Evolutionary conservation across 2,888 invertebrate species (phyloP), one percentile per base, ranked within the genome.

Genomic region (Lasioglossum leucozonium): DNA sequence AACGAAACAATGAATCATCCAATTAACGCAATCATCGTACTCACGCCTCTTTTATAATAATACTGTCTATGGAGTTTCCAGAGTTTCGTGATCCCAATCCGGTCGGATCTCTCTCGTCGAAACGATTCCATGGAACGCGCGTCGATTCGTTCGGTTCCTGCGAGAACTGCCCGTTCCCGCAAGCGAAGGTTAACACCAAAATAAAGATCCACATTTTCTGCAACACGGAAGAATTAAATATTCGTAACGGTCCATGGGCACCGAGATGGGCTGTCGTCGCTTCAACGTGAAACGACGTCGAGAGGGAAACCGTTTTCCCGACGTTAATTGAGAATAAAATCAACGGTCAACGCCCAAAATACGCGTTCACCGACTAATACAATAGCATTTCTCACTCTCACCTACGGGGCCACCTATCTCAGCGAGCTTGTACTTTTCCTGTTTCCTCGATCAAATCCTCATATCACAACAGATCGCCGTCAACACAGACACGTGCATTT

Each of bases 31-130:
- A 58, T 34, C 26, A n/a, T 34, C 47, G 0, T 74, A 92, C 94
- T 93, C 79, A 94, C 94, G 94, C 92, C 85, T 94, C 94, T 92
- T 93, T 93, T 73, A 94, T 90, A 58, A 94, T 93, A 42, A 93
- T 76, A 89, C 91, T 93, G 51, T 93, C 93, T 34, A 83, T 84
- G 77, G 83, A 81, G 26, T 67, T 71, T 37, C 40, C 73, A 44
- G 62, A 10, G 81, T 86, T 88, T 78, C 88, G 76, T 16, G 69
- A 85, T 55, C 89, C 86, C 47, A 77, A 87, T 34, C 84, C 88
- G 65, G 77, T 26, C 34, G 79, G 83, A 72, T 93, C 92, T 72
- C 88, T 87, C 4, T 92, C 91, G 11, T 93, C 93, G 67, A 90
- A 92, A 77, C 92, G 90, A 84, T 84, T 91, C 92, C 92, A 92